Percentiles rank a stretch among this genome's conserved stretches.
Evolutionary conservation across 2,888 invertebrate species (phyloP).

Genomic region (Sicus ferrugineus): DNA sequence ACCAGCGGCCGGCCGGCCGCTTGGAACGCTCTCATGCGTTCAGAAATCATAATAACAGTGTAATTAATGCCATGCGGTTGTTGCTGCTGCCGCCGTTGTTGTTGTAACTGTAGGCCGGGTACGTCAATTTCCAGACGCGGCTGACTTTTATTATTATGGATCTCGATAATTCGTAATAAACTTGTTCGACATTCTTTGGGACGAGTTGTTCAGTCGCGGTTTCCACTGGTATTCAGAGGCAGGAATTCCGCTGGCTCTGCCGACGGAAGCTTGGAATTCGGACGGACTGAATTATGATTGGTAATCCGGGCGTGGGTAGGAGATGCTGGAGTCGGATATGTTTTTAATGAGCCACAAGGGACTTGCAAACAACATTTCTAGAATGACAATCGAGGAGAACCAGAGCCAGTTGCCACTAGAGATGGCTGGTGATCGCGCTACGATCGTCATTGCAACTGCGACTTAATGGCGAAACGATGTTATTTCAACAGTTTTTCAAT

Average conservation of each 20-base stretch:
- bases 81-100: conserved; percentile 26
- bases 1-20: conserved; percentile 19
- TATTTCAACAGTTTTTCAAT: not conserved
- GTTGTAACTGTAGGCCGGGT: conserved; percentile 18
- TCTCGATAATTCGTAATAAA: conserved; percentile 33
- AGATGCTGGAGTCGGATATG: not conserved
- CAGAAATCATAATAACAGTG: conserved; percentile 36
- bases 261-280: not conserved
- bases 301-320: not conserved
- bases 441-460: not conserved
- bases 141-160: conserved; percentile 1
- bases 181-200: conserved; percentile 34
- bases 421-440: not conserved
- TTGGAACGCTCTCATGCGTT: not conserved
- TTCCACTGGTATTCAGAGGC: not conserved
- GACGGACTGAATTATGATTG: not conserved
- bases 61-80: conserved; percentile 38
- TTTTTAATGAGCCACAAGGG: not conserved
- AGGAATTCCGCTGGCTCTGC: not conserved
- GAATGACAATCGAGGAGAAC: not conserved
- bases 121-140: not conserved
- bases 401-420: not conserved
- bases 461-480: not conserved
- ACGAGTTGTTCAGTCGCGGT: conserved; percentile 15
- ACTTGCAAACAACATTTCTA: not conserved